Percentiles rank a stretch among this genome's conserved stretches.
phyloP scores from a whole-genome alignment of 2,113 vertebrate species.

The Hucho hucho region DNA sequence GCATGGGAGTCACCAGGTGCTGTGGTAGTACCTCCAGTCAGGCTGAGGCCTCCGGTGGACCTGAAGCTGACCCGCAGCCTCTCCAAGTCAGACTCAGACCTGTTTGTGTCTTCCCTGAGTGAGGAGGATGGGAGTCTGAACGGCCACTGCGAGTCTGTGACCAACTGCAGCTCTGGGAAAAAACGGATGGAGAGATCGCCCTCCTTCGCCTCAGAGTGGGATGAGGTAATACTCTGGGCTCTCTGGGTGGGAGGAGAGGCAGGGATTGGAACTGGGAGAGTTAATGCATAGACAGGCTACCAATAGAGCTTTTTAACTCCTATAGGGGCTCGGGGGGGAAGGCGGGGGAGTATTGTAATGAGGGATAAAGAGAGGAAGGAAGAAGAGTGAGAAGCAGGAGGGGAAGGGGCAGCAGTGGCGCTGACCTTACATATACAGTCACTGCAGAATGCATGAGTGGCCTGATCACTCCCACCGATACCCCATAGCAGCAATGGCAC shows the following conservation, averaged over 20 bases:
- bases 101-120: constrained; percentile 82
- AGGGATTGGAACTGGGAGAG: too few species aligned
- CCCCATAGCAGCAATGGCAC: constrained; percentile 66
- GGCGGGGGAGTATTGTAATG: too few species aligned
- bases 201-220: constrained; percentile 93
- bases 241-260: too few species aligned
- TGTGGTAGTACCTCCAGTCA: constrained; percentile 58
- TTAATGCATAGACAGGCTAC: too few species aligned
- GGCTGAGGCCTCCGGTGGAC: constrained; percentile 72
- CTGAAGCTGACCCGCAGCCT: constrained; percentile 85
- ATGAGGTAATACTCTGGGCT: constrained; percentile 84
- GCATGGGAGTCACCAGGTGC: constrained; percentile 53
- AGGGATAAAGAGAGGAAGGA: background rate
- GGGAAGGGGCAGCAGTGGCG: constrained; percentile 33
- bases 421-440: constrained; percentile 40
- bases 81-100: constrained; percentile 94
- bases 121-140: constrained; percentile 82
- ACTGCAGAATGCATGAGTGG: constrained; percentile 63
- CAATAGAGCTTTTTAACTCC: too few species aligned
- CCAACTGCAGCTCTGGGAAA: constrained; percentile 80
- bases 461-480: constrained; percentile 70
- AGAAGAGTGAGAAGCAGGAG: background rate
- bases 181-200: constrained; percentile 80
- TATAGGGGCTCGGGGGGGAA: too few species aligned
- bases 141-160: constrained; percentile 83